phyloP scores from a whole-genome alignment of 30 jellyfish, hydroid and myxozoan species.

The Rhopilema esculentum region DNA sequence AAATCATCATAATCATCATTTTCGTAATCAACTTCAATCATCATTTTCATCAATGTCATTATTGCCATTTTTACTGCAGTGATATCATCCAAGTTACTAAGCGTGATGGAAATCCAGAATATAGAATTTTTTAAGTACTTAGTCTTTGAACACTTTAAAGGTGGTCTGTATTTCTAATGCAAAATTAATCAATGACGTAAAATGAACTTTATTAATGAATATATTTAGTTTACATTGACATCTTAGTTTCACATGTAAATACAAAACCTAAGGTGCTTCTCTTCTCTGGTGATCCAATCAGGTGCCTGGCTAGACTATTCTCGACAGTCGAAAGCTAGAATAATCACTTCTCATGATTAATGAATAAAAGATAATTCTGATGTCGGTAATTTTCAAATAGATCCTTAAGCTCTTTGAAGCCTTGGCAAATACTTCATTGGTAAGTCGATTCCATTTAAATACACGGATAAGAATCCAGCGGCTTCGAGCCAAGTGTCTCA shows the following conservation, averaged over 20 bases:
- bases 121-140: no score
- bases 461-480: neutral
- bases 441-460: neutral
- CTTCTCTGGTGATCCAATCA: neutral
- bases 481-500: neutral
- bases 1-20: neutral
- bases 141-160: no score
- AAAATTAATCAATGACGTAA: no score
- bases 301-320: neutral
- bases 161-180: no score
- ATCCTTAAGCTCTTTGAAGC: neutral
- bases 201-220: no score
- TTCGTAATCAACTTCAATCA: neutral
- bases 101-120: no score
- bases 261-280: neutral
- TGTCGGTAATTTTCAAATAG: neutral
- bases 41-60: no score
- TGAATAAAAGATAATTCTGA: neutral
- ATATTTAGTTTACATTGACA: neutral
- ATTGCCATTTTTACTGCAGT: no score
- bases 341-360: neutral
- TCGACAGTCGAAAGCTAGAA: neutral
- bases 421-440: neutral
- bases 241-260: neutral
- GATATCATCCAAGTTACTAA: no score